Base-by-base conservation (phyloP, 2,113 vertebrate species). In the Chlorodrepanis virens region DNA sequence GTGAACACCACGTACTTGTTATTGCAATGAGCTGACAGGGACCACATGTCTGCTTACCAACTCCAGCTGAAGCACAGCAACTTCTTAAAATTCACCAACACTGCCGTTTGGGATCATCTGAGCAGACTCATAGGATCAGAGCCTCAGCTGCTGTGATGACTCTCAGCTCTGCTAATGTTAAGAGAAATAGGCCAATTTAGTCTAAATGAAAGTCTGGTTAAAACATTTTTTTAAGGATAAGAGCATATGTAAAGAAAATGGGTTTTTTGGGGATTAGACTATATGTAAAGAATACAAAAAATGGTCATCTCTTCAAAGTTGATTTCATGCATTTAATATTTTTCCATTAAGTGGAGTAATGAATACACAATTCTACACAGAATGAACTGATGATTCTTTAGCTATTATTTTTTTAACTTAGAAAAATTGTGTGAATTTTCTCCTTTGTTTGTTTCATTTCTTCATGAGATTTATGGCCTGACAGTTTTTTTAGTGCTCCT, bases 31-130 rank as follows among this genome's bases (percentile, higher is more conserved):
- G 61, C 75, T 95, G 67, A 64, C 54, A 76, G 80, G 59, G 64
- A 83, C 68, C 76, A 86, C 79, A 68, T 92, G 71, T 57, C 91
- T 94, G 76, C 91, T 83, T 90, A 88, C 59, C 68, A 86, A 37
- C 54, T 80, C 59, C 80, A 89, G 70, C 91, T 90, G 93, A 90
- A 95, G 40, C 45, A 50, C 71, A 83, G 80, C 10, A 49, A 28
- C 91, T 90, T 71, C 52, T 79, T 69, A 61, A 94, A 94, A 95
- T 53, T 50, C 80, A 61, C 44, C 0, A 1, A 8, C 5, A 4
- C 27, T 83, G 49, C 59, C 6, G 3, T 63, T 90, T 90, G 83
- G 77, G 70, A 56, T 88, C 49, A 20, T 76, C 83, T 80, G 76
- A 94, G 52, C 57, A 29, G 50, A 6, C 37, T 76, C 28, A 24